Conservation (phyloP, 2,888 invertebrate species). For the Tenthredo notha region DNA sequence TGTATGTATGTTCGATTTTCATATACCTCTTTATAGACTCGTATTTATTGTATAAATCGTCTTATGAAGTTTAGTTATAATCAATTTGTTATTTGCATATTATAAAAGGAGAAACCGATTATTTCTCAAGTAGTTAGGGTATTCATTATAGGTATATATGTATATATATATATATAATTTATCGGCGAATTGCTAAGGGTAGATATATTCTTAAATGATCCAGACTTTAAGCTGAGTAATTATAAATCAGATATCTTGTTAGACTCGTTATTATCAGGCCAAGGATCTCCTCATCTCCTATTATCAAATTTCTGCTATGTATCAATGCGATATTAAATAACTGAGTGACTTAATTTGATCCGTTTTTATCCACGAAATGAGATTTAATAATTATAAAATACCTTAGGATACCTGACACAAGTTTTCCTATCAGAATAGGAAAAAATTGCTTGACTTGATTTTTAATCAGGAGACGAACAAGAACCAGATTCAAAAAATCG, state of each 20-base stretch:
- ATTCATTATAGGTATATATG: background rate
- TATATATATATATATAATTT: conserved; percentile 8
- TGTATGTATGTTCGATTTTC: background rate
- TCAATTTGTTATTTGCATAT: background rate
- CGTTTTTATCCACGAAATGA: background rate
- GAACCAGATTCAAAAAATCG: background rate
- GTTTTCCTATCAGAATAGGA: background rate
- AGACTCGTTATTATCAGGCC: background rate
- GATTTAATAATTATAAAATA: background rate
- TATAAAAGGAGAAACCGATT: background rate
- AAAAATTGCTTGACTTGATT: no score
- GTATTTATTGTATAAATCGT: background rate
- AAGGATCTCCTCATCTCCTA: background rate
- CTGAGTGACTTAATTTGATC: background rate
- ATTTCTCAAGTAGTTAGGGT: background rate
- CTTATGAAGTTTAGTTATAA: background rate
- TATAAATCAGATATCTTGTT: background rate
- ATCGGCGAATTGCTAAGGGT: conserved; percentile 18
- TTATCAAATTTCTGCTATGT: background rate
- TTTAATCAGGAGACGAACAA: background rate
- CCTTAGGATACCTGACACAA: background rate
- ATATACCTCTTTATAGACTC: background rate
- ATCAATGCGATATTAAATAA: background rate
- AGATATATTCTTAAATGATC: background rate
- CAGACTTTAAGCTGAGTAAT: background rate